These are phyloP conservation scores for Uropsilus gracilis DNA, from an alignment of 2,113 vertebrate species.

Conservation along the genomic window DNA sequence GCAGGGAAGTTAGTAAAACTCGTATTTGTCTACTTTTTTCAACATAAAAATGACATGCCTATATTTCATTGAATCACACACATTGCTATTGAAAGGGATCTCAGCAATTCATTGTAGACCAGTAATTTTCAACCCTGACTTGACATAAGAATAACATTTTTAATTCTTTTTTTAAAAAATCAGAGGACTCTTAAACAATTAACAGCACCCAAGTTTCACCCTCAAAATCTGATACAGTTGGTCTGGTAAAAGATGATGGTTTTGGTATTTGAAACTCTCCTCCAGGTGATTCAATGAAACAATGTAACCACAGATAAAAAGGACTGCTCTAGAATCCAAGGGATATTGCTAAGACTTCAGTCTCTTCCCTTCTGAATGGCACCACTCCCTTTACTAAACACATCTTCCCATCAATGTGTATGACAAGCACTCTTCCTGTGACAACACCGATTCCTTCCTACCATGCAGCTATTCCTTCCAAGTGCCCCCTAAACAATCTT, in stretches of 20 bases:
- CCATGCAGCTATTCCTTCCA: too few relatives aligned
- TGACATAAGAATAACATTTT: background rate
- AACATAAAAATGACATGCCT: constrained; percentile 18
- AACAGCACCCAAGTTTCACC: background rate
- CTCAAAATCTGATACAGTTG: background rate
- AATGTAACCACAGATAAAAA: constrained; percentile 11
- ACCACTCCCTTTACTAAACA: too few relatives aligned
- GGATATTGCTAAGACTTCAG: too few relatives aligned
- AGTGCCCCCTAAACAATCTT: too few relatives aligned
- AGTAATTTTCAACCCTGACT: background rate
- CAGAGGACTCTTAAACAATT: background rate
- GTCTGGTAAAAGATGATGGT: background rate
- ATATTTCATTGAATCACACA: constrained; percentile 22
- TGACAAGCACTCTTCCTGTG: too few relatives aligned
- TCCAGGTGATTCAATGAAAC: background rate
- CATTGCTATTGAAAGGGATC: constrained; percentile 31
- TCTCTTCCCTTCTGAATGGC: too few relatives aligned
- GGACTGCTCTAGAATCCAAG: background rate
- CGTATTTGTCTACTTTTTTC: constrained; percentile 34
- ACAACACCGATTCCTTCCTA: too few relatives aligned
- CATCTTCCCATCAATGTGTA: too few relatives aligned
- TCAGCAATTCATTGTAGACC: constrained; percentile 15
- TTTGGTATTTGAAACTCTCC: constrained; percentile 43
- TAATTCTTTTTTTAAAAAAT: background rate
- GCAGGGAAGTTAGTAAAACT: constrained; percentile 25